These are phyloP conservation scores for Muscidifurax raptorellus DNA, from an alignment of 1,140 invertebrate species.

Conservation along the genomic window DNA sequence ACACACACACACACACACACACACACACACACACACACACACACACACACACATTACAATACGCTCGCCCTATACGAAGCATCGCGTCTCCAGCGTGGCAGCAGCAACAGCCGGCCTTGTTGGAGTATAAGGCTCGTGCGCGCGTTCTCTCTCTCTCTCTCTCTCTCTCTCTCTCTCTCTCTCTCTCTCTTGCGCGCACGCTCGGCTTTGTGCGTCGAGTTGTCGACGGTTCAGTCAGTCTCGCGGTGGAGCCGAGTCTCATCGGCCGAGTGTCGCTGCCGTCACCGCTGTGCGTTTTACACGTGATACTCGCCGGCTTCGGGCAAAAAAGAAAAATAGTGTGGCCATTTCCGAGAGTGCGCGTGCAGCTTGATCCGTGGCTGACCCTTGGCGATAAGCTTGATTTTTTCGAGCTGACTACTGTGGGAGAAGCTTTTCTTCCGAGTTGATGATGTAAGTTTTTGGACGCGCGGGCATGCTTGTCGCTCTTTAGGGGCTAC, in stretches of 20 bases:
- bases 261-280: not conserved
- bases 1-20: not conserved
- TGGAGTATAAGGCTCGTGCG: not conserved
- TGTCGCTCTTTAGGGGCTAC: too few species aligned
- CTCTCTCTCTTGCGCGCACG: not conserved
- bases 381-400: too few species aligned
- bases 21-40: not conserved
- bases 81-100: not conserved
- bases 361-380: too few species aligned
- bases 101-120: not conserved
- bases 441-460: too few species aligned
- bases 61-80: not conserved
- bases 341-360: too few species aligned
- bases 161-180: not conserved
- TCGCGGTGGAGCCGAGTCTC: not conserved
- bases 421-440: too few species aligned
- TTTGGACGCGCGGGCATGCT: too few species aligned
- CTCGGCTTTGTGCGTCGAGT: not conserved
- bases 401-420: too few species aligned
- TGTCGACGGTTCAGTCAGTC: not conserved
- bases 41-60: not conserved
- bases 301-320: not conserved
- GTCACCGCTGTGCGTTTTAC: not conserved
- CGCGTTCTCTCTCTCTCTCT: slow-evolving; percentile 5
- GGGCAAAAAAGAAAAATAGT: too few species aligned